phyloP scores from a whole-genome alignment of 1,140 invertebrate genomes.

The Drosophila fuyamai region DNA sequence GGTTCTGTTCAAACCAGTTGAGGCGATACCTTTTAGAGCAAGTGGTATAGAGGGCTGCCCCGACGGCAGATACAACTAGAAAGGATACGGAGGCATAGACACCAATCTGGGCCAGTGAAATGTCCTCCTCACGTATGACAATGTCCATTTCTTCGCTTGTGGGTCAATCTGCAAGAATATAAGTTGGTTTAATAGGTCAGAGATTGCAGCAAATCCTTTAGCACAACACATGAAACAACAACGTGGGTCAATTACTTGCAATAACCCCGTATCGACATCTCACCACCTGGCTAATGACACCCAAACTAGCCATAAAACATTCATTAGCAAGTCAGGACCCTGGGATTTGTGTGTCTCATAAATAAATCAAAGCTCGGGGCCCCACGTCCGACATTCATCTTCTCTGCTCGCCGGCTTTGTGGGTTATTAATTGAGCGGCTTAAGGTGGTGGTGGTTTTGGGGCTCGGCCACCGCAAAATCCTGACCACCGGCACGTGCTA shows the following conservation, averaged over 20 bases:
- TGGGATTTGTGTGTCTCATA: slow-evolving; percentile 39
- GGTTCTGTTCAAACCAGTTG: slow-evolving; percentile 86
- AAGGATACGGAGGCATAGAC: slow-evolving; percentile 81
- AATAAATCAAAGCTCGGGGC: slow-evolving; percentile 57
- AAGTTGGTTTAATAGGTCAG: background rate
- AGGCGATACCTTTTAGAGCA: slow-evolving; percentile 85
- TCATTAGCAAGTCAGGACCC: slow-evolving; percentile 55
- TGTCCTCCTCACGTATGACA: slow-evolving; percentile 79
- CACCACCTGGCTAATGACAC: slow-evolving; percentile 44
- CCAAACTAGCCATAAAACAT: slow-evolving; percentile 65
- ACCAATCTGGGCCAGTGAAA: slow-evolving; percentile 80
- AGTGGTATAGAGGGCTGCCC: slow-evolving; percentile 85
- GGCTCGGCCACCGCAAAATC: slow-evolving; percentile 19
- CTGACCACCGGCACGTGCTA: slow-evolving; percentile 62
- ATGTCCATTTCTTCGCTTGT: slow-evolving; percentile 67
- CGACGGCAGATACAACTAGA: slow-evolving; percentile 79
- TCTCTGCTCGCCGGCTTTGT: slow-evolving; percentile 14
- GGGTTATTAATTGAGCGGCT: slow-evolving; percentile 73
- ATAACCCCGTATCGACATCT: slow-evolving; percentile 19
- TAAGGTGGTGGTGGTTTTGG: slow-evolving; percentile 33
- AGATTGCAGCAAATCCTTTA: background rate
- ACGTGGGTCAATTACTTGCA: slow-evolving; percentile 35
- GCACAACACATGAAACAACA: slow-evolving; percentile 7
- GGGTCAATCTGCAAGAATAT: slow-evolving; percentile 3
- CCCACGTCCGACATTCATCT: slow-evolving; percentile 18